These are phyloP conservation scores for Rhabdophis nuchalis DNA, from an alignment of 2,797 vertebrate genomes.

Conservation along the genomic window DNA sequence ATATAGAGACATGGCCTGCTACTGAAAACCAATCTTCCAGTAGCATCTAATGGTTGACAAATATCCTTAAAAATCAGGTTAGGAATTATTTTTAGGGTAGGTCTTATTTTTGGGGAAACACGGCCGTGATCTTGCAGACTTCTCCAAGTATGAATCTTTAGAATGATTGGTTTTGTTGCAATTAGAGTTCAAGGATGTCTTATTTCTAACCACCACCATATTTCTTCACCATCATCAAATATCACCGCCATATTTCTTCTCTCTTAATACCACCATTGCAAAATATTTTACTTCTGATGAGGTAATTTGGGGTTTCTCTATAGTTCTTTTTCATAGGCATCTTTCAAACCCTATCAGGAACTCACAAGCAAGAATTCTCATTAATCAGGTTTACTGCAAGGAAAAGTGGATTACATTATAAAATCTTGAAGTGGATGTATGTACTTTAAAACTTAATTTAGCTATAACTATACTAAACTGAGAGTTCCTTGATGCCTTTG, in stretches of 20 bases:
- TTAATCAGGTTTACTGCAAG: not conserved
- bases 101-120: too few relatives aligned
- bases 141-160: not conserved
- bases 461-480: not conserved
- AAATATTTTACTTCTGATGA: not conserved
- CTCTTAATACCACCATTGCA: not conserved
- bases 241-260: not conserved
- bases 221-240: not conserved
- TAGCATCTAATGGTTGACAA: not conserved
- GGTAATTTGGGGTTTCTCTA: not conserved
- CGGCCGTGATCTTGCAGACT: not conserved
- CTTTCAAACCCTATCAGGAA: not conserved
- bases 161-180: not conserved
- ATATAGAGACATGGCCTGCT: not conserved
- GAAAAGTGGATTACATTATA: not conserved
- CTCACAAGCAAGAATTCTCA: not conserved
- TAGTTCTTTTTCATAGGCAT: not conserved
- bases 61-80: not conserved
- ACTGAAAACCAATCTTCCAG: not conserved
- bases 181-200: not conserved
- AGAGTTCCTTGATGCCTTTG: not conserved
- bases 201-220: not conserved
- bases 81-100: too few relatives aligned
- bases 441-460: not conserved
- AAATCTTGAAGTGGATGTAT: not conserved